A percentile compares a stretch with the other conserved stretches of the same genome.
phyloP scores from a whole-genome alignment of 2,797 vertebrate genomes.

The Clarias pachynema region DNA sequence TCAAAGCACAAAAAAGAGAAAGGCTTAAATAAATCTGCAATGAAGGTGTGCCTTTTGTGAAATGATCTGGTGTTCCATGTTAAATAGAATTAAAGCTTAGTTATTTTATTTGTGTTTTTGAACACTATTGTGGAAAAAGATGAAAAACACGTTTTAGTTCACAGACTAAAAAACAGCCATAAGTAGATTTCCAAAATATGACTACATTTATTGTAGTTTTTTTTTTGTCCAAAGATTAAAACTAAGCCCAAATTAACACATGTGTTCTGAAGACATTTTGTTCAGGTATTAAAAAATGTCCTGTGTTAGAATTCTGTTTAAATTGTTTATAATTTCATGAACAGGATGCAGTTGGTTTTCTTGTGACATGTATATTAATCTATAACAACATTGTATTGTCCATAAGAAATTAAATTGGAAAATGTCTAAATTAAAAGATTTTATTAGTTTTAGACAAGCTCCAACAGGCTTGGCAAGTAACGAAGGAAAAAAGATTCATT shows the following conservation, averaged over 20 bases:
- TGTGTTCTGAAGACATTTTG: neutral
- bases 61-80: neutral
- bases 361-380: neutral
- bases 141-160: neutral
- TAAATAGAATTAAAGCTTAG: neutral
- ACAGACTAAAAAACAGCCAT: neutral
- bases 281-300: neutral
- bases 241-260: neutral
- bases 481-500: slow-evolving; percentile 46
- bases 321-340: neutral
- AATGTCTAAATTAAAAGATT: neutral
- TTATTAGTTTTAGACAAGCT: neutral
- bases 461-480: slow-evolving; percentile 59
- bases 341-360: neutral
- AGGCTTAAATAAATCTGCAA: neutral
- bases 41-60: neutral
- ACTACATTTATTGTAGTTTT: neutral
- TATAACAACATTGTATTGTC: neutral
- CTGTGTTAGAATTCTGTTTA: neutral
- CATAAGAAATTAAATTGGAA: neutral
- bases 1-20: neutral
- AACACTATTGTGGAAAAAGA: neutral
- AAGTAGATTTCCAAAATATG: neutral
- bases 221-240: neutral
- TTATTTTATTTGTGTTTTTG: neutral